Percentiles rank a stretch among this genome's conserved stretches.
Evolutionary conservation across 2,888 invertebrate species (phyloP).

Genomic region (Nudaria mundana): DNA sequence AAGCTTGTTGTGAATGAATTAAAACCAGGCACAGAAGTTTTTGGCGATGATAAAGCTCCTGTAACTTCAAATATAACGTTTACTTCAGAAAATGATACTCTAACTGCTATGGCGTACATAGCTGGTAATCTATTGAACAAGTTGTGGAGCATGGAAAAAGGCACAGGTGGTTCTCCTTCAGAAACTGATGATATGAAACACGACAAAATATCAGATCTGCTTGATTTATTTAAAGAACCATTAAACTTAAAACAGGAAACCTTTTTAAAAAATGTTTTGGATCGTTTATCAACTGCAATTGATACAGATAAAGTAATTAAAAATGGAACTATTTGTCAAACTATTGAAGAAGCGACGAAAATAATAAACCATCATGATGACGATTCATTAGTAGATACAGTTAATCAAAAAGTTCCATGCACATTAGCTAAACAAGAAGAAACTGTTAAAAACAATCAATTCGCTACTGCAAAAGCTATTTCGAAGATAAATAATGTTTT

Average conservation of each 20-base stretch:
- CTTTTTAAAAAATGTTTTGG: slow-evolving; percentile 61
- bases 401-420: neutral
- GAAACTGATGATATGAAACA: slow-evolving; percentile 62
- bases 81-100: slow-evolving; percentile 68
- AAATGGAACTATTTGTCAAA: slow-evolving; percentile 59
- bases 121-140: slow-evolving; percentile 71
- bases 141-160: slow-evolving; percentile 70
- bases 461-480: slow-evolving; percentile 38
- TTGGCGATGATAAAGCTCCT: slow-evolving; percentile 53
- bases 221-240: slow-evolving; percentile 69
- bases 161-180: slow-evolving; percentile 44
- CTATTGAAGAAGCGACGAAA: slow-evolving; percentile 38
- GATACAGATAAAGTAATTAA: slow-evolving; percentile 47
- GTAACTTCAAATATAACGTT: slow-evolving; percentile 69
- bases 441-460: slow-evolving; percentile 7
- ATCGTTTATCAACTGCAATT: slow-evolving; percentile 56
- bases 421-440: slow-evolving; percentile 13
- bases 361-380: slow-evolving; percentile 15
- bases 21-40: slow-evolving; percentile 53
- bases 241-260: slow-evolving; percentile 62
- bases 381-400: neutral
- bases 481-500: slow-evolving; percentile 56
- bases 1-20: slow-evolving; percentile 67
- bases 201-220: slow-evolving; percentile 60
- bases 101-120: slow-evolving; percentile 70